phyloP scores from a whole-genome alignment of 2,797 vertebrate genomes.

The Numenius phaeopus region DNA sequence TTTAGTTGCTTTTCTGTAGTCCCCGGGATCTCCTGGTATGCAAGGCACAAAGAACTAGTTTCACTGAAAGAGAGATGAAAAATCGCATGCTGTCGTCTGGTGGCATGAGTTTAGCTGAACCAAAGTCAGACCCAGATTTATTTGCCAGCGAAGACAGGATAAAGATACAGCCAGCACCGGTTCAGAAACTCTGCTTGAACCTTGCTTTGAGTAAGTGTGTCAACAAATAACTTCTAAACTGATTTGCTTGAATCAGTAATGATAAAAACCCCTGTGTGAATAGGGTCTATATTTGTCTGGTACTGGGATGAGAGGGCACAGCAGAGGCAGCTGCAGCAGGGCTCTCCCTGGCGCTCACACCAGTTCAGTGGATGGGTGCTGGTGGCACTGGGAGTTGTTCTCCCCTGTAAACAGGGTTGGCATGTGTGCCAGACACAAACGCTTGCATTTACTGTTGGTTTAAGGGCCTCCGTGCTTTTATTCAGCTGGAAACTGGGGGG shows the following conservation, averaged over 20 bases:
- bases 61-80: background rate
- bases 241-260: background rate
- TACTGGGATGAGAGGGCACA: background rate
- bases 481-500: background rate
- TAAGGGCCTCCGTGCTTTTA: background rate
- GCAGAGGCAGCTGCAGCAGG: background rate
- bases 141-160: background rate
- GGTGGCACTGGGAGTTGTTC: background rate
- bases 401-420: background rate
- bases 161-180: background rate
- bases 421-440: background rate
- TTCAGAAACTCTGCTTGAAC: conserved; percentile 19
- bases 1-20: background rate
- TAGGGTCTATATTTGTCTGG: background rate
- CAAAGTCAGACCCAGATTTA: background rate
- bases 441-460: background rate
- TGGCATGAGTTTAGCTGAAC: background rate
- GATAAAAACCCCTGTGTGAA: background rate
- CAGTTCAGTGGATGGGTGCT: background rate
- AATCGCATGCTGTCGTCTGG: background rate
- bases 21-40: background rate
- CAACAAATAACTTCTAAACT: background rate
- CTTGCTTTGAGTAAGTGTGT: background rate
- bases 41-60: background rate
- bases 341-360: background rate